These are phyloP conservation scores for Anoura caudifer DNA, from an alignment of 2,113 vertebrate species.

Conservation along the genomic window DNA sequence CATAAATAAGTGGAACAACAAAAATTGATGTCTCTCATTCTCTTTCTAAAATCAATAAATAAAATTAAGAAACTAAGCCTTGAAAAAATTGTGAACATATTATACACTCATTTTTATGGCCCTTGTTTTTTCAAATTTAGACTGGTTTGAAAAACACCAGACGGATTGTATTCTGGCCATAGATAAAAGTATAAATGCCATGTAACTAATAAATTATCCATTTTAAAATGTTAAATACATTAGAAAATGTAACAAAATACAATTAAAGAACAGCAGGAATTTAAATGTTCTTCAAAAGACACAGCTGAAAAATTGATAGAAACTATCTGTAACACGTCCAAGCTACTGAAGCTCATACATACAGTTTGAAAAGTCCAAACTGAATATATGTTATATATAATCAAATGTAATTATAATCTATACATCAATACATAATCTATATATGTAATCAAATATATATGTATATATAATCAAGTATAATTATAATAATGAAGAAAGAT, in stretches of 20 bases:
- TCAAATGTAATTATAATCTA: background rate
- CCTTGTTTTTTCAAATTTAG: slow-evolving; percentile 31
- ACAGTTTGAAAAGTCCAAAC: slow-evolving; percentile 22
- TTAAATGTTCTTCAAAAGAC: slow-evolving; percentile 52
- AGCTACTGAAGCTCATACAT: background rate
- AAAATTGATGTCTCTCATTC: no score
- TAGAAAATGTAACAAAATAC: slow-evolving; percentile 43
- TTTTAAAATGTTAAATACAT: slow-evolving; percentile 40
- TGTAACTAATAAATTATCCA: slow-evolving; percentile 26
- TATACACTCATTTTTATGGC: background rate
- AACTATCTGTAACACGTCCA: background rate
- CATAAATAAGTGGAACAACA: no score
- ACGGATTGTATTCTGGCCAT: background rate
- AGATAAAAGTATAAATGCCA: slow-evolving; percentile 28
- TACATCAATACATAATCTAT: background rate
- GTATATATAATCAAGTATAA: background rate
- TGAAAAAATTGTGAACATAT: background rate
- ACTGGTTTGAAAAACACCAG: slow-evolving; percentile 28
- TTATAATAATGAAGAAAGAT: background rate
- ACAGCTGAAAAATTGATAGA: slow-evolving; percentile 13
- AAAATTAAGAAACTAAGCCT: background rate
- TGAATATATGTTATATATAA: background rate
- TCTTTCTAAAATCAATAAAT: no score
- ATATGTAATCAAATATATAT: background rate
- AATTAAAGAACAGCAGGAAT: slow-evolving; percentile 23